Base-by-base conservation (phyloP, 2,113 vertebrate genomes). In the Lepus americanus region DNA sequence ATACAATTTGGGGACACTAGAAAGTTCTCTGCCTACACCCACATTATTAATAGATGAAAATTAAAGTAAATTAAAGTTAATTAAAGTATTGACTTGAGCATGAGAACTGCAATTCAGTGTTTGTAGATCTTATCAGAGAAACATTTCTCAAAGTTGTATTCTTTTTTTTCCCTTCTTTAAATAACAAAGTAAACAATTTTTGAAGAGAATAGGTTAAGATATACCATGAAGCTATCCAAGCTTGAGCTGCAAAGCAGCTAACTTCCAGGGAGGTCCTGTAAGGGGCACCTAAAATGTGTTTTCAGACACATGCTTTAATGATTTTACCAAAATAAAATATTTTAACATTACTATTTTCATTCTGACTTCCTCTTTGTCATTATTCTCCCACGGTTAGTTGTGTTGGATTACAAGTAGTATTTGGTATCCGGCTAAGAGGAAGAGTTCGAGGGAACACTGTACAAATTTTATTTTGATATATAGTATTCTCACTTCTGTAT, bases 21-120 rank as follows among this genome's bases (percentile, higher is more conserved):
- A 0, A 53, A 67, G 29, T 90, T 17, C 29, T 92, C 92, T 97
- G 80, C 66, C 59, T 98, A 88, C 9, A 86, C 81, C 13, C 81
- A 86, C 6, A 92, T 88, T 96, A 97, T 96, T 97, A 95, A 94
- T 83, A 81, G 17, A 92, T 87, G 90, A 19, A 97, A 96, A 80
- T 97, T 94, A 94, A 97, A 82, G 20, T 97, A 97, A 96, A 80
- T 97, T 94, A 94, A 97, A 82, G 20, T 97, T 98, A 97, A 95
- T 98, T 97, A 76, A 97, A 97, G 81, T 95, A 90, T 87, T 94
- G 77, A 81, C 97, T 72, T 95, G 39, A 97, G 92, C 96, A n/a
- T 64, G 36, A 90, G 85, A 96, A 66, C 74, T 74, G 9, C 70
- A 96, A 95, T 96, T 89, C 77, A 31, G 69, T 95, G 90, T 96